These are phyloP conservation scores for Hestina assimilis DNA, from an alignment of 1,140 invertebrate genomes.

Conservation along the genomic window DNA sequence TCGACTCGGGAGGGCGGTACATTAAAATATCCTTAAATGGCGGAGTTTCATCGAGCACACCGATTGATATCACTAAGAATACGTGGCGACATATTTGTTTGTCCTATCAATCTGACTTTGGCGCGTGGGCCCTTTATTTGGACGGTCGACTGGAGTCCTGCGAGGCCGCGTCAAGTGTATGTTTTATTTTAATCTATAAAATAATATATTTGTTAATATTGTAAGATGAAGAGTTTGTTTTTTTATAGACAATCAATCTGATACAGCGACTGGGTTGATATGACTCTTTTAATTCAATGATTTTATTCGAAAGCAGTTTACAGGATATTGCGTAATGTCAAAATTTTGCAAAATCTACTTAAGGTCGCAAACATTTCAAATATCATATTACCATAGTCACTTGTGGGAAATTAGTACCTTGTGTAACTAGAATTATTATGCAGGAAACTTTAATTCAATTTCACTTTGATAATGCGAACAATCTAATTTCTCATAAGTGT, in stretches of 20 bases:
- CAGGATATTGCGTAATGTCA: not conserved
- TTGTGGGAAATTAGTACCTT: conserved; percentile 24
- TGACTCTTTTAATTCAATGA: no score
- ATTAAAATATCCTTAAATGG: conserved; percentile 80
- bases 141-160: conserved; percentile 78
- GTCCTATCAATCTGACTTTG: conserved; percentile 80
- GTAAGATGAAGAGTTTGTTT: not conserved
- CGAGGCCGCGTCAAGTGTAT: conserved; percentile 77
- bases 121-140: conserved; percentile 80
- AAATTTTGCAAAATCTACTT: not conserved
- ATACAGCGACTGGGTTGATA: no score
- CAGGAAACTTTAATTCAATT: not conserved
- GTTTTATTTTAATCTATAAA: not conserved
- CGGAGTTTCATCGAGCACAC: conserved; percentile 66
- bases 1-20: conserved; percentile 77
- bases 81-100: conserved; percentile 83
- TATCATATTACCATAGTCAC: conserved; percentile 20
- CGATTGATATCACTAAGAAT: conserved; percentile 73
- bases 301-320: not conserved
- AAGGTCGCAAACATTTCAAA: not conserved
- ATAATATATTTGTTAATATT: not conserved
- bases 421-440: conserved; percentile 14
- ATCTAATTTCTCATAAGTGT: no score
- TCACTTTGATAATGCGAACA: not conserved
- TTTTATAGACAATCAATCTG: not conserved